phyloP scores from a whole-genome alignment of 2,888 invertebrate species.

The Diarsia mendica region DNA sequence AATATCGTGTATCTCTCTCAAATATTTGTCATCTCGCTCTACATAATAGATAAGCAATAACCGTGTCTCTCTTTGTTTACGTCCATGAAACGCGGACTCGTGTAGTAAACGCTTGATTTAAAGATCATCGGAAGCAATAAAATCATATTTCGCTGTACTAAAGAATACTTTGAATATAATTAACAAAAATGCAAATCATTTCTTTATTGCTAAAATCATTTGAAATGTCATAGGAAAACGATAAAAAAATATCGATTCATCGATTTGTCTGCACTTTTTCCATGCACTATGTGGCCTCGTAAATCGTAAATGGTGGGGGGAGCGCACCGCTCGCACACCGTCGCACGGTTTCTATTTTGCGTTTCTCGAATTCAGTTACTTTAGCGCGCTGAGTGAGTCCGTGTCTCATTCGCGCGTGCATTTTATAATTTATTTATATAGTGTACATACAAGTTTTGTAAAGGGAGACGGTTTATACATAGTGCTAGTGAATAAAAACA shows the following conservation, averaged over 20 bases:
- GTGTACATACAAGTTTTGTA: conserved; percentile 81
- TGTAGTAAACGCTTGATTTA: conserved; percentile 77
- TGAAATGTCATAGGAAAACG: conserved; percentile 25
- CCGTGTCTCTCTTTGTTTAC: conserved; percentile 85
- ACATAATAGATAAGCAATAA: conserved; percentile 77
- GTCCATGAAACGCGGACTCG: conserved; percentile 82
- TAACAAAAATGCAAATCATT: conserved; percentile 5
- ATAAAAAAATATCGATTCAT: conserved; percentile 67
- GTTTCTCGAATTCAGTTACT: conserved; percentile 88
- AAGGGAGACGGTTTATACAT: conserved; percentile 70
- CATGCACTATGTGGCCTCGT: conserved; percentile 87
- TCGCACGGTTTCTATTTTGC: conserved; percentile 90
- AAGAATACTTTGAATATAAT: neutral
- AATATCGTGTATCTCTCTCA: conserved; percentile 70
- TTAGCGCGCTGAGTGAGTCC: conserved; percentile 82
- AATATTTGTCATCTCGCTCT: conserved; percentile 77
- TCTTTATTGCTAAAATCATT: neutral
- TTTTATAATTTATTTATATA: conserved; percentile 84
- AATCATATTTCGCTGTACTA: conserved; percentile 6
- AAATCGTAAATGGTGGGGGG: conserved; percentile 84
- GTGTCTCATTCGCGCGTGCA: conserved; percentile 81
- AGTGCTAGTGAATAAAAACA: conserved; percentile 78
- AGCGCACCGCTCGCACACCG: conserved; percentile 82
- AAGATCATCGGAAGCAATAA: conserved; percentile 60
- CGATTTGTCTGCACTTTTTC: conserved; percentile 78